phyloP scores from a whole-genome alignment of 2,797 vertebrate species.

The Eulemur coronatus region DNA sequence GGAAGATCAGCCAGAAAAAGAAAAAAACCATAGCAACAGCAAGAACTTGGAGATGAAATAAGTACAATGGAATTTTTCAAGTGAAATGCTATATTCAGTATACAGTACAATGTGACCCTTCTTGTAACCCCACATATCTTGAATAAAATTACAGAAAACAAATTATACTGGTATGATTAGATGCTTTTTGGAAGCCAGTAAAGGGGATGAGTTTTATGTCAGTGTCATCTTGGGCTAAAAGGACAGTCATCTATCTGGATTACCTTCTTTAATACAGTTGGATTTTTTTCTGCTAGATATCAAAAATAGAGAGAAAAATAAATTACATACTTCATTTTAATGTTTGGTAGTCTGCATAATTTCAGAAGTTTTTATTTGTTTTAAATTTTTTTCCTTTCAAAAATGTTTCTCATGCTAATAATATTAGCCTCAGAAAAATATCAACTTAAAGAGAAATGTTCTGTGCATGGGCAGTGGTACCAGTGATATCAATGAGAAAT shows the following conservation, averaged over 20 bases:
- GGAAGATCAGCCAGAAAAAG: neutral
- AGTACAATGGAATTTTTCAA: neutral
- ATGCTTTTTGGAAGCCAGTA: neutral
- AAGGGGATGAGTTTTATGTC: neutral
- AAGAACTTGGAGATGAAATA: neutral
- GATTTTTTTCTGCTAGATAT: neutral
- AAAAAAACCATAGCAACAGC: neutral
- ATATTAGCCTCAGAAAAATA: neutral
- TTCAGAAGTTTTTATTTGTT: neutral
- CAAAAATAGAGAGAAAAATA: neutral
- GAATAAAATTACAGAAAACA: constrained; percentile 45
- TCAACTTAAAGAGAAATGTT: neutral
- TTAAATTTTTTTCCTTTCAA: neutral
- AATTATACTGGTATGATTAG: neutral
- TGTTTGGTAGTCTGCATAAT: neutral
- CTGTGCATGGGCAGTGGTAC: neutral
- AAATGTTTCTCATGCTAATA: neutral
- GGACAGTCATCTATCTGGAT: neutral
- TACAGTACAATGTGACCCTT: neutral
- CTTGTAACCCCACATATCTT: neutral
- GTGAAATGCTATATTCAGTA: neutral
- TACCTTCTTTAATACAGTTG: neutral
- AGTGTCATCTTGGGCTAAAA: neutral
- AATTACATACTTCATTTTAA: neutral
- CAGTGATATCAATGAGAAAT: neutral